Percentiles rank a stretch among this genome's conserved stretches.
Evolutionary conservation across 2,888 invertebrate genomes (phyloP).

Genomic region (Tipula helvola): DNA sequence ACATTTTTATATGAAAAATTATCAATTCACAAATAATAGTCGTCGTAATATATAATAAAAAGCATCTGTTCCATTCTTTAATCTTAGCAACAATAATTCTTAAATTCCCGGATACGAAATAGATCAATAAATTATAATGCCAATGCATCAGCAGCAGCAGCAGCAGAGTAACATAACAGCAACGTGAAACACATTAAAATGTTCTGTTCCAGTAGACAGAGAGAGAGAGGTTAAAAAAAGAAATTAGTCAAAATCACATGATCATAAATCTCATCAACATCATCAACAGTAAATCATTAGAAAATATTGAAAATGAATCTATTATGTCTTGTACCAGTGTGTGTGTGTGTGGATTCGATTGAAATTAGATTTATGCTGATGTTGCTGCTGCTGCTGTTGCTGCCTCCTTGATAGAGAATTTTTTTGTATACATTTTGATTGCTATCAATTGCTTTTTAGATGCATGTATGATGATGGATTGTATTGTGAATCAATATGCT

Average conservation of each 20-base stretch:
- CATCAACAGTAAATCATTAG: slow-evolving; percentile 4
- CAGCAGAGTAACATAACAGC: background rate
- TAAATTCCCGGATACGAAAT: background rate
- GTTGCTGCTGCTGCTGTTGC: background rate
- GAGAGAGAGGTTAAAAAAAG: background rate
- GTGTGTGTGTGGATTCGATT: background rate
- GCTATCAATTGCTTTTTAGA: background rate
- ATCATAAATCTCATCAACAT: background rate
- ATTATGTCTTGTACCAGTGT: background rate
- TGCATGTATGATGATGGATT: background rate
- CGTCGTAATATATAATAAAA: background rate
- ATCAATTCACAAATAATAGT: background rate
- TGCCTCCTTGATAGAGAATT: background rate
- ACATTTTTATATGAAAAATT: background rate
- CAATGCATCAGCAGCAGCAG: background rate
- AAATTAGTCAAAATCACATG: background rate
- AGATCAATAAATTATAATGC: background rate
- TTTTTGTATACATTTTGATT: background rate
- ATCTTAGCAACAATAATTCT: background rate
- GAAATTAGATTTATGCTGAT: background rate
- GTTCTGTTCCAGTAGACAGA: background rate
- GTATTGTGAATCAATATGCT: background rate
- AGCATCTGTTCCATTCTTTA: background rate
- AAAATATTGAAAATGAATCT: background rate
- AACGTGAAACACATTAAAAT: background rate